Percentiles rank a stretch among this genome's conserved stretches.
Evolutionary conservation across 2,797 vertebrate genomes (phyloP).

Genomic region (Malacoraja senta): DNA sequence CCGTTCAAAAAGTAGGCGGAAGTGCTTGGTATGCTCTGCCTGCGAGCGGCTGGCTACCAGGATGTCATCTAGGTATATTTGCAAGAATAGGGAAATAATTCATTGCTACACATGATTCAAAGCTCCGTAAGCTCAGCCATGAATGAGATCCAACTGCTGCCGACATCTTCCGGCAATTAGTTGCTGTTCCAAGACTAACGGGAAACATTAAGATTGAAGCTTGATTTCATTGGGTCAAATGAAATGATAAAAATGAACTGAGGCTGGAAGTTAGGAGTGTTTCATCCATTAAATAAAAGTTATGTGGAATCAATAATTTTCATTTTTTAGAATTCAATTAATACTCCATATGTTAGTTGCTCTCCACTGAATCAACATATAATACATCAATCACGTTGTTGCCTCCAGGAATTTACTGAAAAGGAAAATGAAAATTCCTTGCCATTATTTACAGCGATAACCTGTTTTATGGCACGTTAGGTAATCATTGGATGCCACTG

Average conservation of each 20-base stretch:
- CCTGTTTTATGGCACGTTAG: background rate
- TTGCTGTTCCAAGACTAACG: background rate
- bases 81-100: background rate
- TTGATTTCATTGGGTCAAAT: background rate
- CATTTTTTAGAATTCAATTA: background rate
- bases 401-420: background rate
- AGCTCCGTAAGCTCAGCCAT: background rate
- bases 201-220: background rate
- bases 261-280: background rate
- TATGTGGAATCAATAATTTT: background rate
- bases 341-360: background rate
- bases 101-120: background rate
- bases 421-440: background rate
- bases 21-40: no score
- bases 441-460: background rate
- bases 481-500: background rate
- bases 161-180: background rate
- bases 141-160: background rate
- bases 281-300: slow-evolving; percentile 8
- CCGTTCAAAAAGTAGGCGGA: no score
- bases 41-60: no score
- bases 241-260: background rate
- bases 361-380: background rate
- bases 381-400: background rate
- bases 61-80: no score